Base-by-base conservation (phyloP, 35 echinoderm and acorn worm species). In the Lytechinus pictus region DNA sequence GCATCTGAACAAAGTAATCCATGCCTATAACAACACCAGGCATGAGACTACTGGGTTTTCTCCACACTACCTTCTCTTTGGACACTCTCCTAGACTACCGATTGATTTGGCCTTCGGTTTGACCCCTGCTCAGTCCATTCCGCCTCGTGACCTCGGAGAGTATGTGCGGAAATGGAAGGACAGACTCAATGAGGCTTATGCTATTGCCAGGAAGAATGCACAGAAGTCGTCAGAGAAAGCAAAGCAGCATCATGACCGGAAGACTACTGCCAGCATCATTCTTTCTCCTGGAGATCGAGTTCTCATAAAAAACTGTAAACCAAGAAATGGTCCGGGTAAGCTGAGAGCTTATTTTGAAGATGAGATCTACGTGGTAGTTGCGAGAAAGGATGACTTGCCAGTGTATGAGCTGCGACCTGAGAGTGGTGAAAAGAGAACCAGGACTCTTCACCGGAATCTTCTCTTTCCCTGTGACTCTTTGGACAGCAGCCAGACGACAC, bases 21-120 rank as follows among this genome's bases (percentile, higher is more conserved):
- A 96, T 95, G 97, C 97, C 11, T 98, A 98, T 94, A 98, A 96
- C 58, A 87, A 61, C 54, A 98, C 97, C 12, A 55, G 11, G 53
- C 94, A 98, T 94, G 96, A 98, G 9, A 52, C 96, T 14, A 96
- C 97, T 54, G 95, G 94, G 11, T 98, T 56, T 86, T 96, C 96
- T 79, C 97, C 97, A 54, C 90, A 93, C 87, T 98, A 57, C 53
- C 94, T 97, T 53, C 66, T 97, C 21, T 97, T 96, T 91, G 96
- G 97, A 52, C 52, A 95, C 52, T 51, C 44, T n/a, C 90, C 97
- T 57, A 5, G 95, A 57, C 56, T 97, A 1, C 94, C 95, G 13
- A 95, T 97, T 21, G 97, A 97, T 52, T 52, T 97, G 21, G 95
- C 94, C 7, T 97, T 97, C 79, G 53, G 92, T 29, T 5, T 95